These are phyloP conservation scores for Grapholita molesta DNA, from an alignment of 1,140 invertebrate genomes.

Conservation along the genomic window DNA sequence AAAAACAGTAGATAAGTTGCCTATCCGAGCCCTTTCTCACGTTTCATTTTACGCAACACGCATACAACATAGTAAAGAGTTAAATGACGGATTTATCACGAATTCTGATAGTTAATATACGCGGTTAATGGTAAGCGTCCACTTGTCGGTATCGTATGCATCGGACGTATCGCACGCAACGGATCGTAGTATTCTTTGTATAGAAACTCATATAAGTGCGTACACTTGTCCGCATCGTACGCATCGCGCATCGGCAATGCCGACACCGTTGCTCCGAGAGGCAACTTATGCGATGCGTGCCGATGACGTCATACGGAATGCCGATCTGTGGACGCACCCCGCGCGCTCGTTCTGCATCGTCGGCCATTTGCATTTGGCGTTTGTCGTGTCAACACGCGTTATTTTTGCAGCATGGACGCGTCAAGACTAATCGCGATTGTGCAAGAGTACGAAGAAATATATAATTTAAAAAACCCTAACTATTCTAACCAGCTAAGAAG, in stretches of 20 bases:
- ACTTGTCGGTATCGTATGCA: too few relatives aligned
- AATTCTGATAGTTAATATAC: too few relatives aligned
- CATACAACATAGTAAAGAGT: too few relatives aligned
- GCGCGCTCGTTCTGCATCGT: too few relatives aligned
- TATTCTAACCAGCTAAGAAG: constrained; percentile 5
- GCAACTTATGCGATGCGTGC: constrained; percentile 17
- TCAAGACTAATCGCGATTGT: neutral
- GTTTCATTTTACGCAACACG: too few relatives aligned
- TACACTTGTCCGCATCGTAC: neutral
- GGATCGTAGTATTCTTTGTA: too few relatives aligned
- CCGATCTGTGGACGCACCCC: too few relatives aligned
- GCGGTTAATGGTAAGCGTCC: neutral
- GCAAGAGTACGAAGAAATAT: neutral
- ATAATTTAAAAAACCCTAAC: constrained; percentile 12
- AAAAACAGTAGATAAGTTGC: too few relatives aligned
- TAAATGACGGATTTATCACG: too few relatives aligned
- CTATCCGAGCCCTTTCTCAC: too few relatives aligned
- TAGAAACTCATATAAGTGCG: too few relatives aligned
- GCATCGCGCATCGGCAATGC: neutral
- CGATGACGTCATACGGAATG: constrained; percentile 15
- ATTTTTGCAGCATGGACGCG: neutral
- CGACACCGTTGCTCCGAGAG: constrained; percentile 13
- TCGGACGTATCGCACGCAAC: too few relatives aligned
- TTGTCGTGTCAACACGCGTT: constrained; percentile 3
- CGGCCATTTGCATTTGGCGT: neutral